These are phyloP conservation scores for Smittia sp. DNA, from an alignment of 2,888 invertebrate genomes.

Conservation along the genomic window DNA sequence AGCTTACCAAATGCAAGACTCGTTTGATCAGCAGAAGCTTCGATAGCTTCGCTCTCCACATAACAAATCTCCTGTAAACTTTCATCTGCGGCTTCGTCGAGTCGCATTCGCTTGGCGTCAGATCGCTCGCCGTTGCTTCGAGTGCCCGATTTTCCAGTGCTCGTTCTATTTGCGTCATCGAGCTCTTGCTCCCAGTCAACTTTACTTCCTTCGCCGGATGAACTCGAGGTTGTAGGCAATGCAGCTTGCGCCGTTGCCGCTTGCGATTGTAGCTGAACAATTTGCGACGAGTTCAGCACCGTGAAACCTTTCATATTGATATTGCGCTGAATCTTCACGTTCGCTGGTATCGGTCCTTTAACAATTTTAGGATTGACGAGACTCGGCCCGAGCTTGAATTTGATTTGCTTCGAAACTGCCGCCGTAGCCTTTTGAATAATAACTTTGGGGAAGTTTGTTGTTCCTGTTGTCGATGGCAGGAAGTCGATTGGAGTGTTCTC, in stretches of 20 bases:
- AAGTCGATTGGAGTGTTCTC: constrained; percentile 60
- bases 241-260: neutral
- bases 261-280: constrained; percentile 32
- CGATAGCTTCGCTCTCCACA: neutral
- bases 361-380: constrained; percentile 25
- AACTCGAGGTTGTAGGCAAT: neutral
- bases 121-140: constrained; percentile 25
- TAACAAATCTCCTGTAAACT: constrained; percentile 37
- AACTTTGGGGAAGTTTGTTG: constrained; percentile 26
- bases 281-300: constrained; percentile 25
- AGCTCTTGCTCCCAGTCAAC: constrained; percentile 63
- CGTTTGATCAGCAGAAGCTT: constrained; percentile 43
- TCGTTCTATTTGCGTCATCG: constrained; percentile 53
- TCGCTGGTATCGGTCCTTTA: constrained; percentile 29
- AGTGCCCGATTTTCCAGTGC: neutral
- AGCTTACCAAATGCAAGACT: neutral
- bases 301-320: constrained; percentile 36
- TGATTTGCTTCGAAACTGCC: constrained; percentile 42
- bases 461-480: constrained; percentile 45
- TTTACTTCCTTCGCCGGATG: constrained; percentile 20
- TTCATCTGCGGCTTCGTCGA: constrained; percentile 40
- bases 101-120: constrained; percentile 14
- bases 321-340: constrained; percentile 25
- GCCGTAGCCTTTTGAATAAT: constrained; percentile 36
- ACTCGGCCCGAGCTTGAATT: constrained; percentile 25